A percentile compares a stretch with the other conserved stretches of the same genome.
Evolutionary conservation across 2,113 vertebrate genomes (phyloP).

Genomic region (Echinops telfairi): DNA sequence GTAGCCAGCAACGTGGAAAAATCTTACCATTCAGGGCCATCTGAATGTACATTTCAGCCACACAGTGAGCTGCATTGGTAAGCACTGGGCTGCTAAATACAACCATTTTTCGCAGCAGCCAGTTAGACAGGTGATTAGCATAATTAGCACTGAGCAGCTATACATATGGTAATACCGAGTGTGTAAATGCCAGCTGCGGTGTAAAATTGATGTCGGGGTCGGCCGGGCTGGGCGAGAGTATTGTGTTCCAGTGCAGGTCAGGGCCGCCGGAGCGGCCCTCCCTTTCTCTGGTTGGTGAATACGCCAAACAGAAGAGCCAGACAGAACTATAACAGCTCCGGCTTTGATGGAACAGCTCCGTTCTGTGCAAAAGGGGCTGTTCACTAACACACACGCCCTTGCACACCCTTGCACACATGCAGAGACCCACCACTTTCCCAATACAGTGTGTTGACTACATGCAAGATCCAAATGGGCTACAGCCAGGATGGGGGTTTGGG

Average conservation of each 20-base stretch:
- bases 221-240: slow-evolving; percentile 92
- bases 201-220: slow-evolving; percentile 99
- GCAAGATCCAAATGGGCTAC: slow-evolving; percentile 1
- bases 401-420: slow-evolving; percentile 58
- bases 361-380: slow-evolving; percentile 83
- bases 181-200: slow-evolving; percentile 97
- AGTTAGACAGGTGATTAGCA: slow-evolving; percentile 99
- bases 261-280: slow-evolving; percentile 89
- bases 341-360: slow-evolving; percentile 89
- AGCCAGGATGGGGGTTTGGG: background rate
- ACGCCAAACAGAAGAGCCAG: slow-evolving; percentile 90
- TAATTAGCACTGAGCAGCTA: slow-evolving; percentile 98
- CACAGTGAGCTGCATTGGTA: slow-evolving; percentile 98
- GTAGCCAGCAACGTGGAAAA: slow-evolving; percentile 99
- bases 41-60: slow-evolving; percentile 99
- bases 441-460: slow-evolving; percentile 14
- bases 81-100: slow-evolving; percentile 99
- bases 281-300: slow-evolving; percentile 92
- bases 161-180: slow-evolving; percentile 99
- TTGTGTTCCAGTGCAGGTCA: slow-evolving; percentile 96
- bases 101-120: slow-evolving; percentile 97
- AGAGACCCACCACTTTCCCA: slow-evolving; percentile 62
- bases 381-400: slow-evolving; percentile 53
- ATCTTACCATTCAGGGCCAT: slow-evolving; percentile 97
- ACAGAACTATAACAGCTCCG: slow-evolving; percentile 92